Percentiles rank a stretch among this genome's conserved stretches.
phyloP scores from a whole-genome alignment of 2,113 vertebrate species.

The Centropus unirufus region DNA sequence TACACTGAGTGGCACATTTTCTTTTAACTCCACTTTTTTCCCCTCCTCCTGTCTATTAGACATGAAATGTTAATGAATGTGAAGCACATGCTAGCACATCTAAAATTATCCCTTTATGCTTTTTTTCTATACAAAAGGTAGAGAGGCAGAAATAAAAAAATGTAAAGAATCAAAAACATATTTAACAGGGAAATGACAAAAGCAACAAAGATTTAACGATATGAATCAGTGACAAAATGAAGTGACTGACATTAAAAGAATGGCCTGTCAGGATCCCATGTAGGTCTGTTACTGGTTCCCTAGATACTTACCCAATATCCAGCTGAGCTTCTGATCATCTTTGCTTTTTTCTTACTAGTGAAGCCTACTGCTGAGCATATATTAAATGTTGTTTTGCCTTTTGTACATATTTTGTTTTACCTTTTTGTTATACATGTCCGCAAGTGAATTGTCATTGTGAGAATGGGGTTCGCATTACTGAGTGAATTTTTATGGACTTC shows the following conservation, averaged over 20 bases:
- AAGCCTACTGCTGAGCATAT: background rate
- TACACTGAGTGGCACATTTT: background rate
- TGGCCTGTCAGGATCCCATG: background rate
- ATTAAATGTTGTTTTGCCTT: background rate
- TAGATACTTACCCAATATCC: background rate
- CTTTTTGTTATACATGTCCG: background rate
- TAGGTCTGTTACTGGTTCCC: background rate
- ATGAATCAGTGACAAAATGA: background rate
- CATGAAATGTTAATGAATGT: background rate
- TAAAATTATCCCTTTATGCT: background rate
- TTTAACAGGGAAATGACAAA: background rate
- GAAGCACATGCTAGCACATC: background rate
- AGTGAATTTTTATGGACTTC: background rate
- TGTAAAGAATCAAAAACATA: background rate
- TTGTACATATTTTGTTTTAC: background rate
- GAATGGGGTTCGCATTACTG: background rate
- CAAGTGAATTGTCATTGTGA: background rate
- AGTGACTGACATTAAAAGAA: background rate
- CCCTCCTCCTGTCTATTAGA: background rate
- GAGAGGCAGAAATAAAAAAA: background rate
- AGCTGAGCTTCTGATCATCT: background rate
- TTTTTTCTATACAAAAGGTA: background rate
- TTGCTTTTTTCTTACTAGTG: background rate
- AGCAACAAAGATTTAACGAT: background rate
- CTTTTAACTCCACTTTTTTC: background rate